Conservation (phyloP, 1,140 invertebrate genomes). For the Contarinia nasturtii region DNA sequence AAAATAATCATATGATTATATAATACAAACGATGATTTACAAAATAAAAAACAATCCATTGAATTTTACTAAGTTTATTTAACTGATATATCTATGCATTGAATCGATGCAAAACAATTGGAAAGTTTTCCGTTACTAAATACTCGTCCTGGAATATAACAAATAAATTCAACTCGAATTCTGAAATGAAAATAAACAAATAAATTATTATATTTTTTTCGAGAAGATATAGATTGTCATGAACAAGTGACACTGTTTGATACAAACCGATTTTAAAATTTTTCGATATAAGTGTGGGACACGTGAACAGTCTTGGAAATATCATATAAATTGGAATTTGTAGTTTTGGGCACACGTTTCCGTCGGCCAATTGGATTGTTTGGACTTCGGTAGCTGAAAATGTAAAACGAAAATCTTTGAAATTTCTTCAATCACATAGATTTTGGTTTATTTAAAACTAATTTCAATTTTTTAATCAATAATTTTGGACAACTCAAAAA, state of each 20-base stretch:
- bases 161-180: slow-evolving; percentile 91
- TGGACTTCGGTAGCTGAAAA: slow-evolving; percentile 86
- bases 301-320: slow-evolving; percentile 87
- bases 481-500: too few relatives aligned
- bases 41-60: slow-evolving; percentile 1
- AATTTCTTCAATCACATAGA: neutral
- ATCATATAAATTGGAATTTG: slow-evolving; percentile 89
- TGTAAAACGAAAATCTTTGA: neutral
- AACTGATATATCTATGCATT: too few relatives aligned
- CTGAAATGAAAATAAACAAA: slow-evolving; percentile 39
- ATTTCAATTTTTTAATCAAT: too few relatives aligned
- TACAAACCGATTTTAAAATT: slow-evolving; percentile 89
- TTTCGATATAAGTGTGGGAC: slow-evolving; percentile 72
- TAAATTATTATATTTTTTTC: neutral
- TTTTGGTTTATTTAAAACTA: too few relatives aligned
- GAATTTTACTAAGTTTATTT: too few relatives aligned
- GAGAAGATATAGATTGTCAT: neutral
- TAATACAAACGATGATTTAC: neutral
- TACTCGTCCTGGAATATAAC: slow-evolving; percentile 86
- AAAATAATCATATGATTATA: neutral
- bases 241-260: neutral
- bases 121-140: slow-evolving; percentile 91
- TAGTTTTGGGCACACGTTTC: slow-evolving; percentile 63
- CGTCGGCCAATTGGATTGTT: slow-evolving; percentile 92
- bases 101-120: slow-evolving; percentile 15